phyloP scores from a whole-genome alignment of 2,888 invertebrate genomes.

The Ypsolopha scabrella region DNA sequence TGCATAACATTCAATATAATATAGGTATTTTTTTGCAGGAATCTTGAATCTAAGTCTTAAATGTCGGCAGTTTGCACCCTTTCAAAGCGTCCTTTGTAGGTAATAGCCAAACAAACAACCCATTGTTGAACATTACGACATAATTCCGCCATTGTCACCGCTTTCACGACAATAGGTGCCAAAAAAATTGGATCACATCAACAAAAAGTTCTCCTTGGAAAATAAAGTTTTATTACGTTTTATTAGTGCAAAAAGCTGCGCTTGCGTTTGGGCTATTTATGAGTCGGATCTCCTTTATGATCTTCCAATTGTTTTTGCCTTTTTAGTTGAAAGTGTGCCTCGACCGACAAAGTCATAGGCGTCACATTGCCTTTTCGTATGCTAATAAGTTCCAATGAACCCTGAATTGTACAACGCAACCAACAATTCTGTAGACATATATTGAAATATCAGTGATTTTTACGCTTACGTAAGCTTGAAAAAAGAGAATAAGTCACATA shows the following conservation, averaged over 20 bases:
- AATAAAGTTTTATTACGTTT: constrained; percentile 33
- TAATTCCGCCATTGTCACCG: constrained; percentile 21
- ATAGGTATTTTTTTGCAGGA: too few relatives aligned
- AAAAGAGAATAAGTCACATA: too few relatives aligned
- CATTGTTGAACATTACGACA: constrained; percentile 50
- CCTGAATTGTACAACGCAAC: constrained; percentile 9
- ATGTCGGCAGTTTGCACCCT: constrained; percentile 15
- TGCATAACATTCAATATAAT: too few relatives aligned
- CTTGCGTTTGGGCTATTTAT: too few relatives aligned
- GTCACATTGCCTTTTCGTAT: constrained; percentile 51
- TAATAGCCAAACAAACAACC: constrained; percentile 33
- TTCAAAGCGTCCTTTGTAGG: constrained; percentile 22
- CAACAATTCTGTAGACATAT: too few relatives aligned
- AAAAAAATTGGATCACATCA: constrained; percentile 34
- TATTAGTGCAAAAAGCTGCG: constrained; percentile 57
- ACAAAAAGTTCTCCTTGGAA: constrained; percentile 26
- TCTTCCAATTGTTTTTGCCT: constrained; percentile 33
- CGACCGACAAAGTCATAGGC: constrained; percentile 42
- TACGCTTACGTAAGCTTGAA: too few relatives aligned
- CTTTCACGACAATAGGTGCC: constrained; percentile 3
- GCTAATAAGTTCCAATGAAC: constrained; percentile 62
- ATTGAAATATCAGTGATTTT: too few relatives aligned
- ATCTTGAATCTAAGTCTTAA: too few relatives aligned
- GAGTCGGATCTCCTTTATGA: not conserved
- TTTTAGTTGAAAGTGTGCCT: constrained; percentile 44